Evolutionary conservation across 2,113 vertebrate species (phyloP).

Genomic region (Cebus imitator): DNA sequence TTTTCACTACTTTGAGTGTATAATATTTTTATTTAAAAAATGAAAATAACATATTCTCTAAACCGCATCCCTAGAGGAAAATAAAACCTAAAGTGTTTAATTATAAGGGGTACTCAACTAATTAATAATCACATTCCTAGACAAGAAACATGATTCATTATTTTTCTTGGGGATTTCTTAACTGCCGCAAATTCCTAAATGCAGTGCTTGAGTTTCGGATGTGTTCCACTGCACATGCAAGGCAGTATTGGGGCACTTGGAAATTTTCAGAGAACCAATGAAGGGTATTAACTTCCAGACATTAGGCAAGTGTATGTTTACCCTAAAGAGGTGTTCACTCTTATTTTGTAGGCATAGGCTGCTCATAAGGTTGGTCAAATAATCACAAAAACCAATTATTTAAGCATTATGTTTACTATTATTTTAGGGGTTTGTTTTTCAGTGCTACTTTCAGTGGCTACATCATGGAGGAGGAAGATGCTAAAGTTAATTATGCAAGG

Average conservation of each 20-base stretch:
- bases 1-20: background rate
- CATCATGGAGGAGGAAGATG: background rate
- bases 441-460: background rate
- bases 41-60: background rate
- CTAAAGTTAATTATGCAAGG: background rate
- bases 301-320: background rate
- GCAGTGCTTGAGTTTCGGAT: background rate
- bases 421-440: background rate
- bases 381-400: background rate
- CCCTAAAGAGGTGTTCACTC: background rate
- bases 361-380: background rate
- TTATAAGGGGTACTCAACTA: background rate
- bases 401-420: slow-evolving; percentile 8
- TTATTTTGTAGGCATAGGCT: slow-evolving; percentile 2
- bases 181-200: background rate
- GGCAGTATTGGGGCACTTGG: background rate
- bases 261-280: background rate
- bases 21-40: background rate
- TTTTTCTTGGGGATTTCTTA: slow-evolving; percentile 1
- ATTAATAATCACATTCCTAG: slow-evolving; percentile 41
- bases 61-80: background rate
- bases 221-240: background rate
- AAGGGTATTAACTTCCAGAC: background rate
- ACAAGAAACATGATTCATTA: background rate
- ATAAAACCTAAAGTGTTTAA: background rate